phyloP scores from a whole-genome alignment of 64 coral and sea anemone species.

The Astreopora myriophthalma region DNA sequence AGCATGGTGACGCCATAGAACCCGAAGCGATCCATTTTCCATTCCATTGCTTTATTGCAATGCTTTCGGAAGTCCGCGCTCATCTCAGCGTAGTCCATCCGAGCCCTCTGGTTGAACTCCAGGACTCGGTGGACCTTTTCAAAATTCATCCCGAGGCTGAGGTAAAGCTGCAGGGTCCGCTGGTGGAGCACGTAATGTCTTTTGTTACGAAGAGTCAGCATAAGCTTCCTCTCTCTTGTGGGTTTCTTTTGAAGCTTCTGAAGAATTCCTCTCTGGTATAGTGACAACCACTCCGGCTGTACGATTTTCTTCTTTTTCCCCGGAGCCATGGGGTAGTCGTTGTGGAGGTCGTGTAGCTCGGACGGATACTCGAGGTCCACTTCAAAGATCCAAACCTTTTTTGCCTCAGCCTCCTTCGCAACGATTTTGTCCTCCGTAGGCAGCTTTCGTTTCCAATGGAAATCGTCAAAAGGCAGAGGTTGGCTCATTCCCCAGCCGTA shows the following conservation, averaged over 20 bases:
- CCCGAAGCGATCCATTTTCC: too few relatives aligned
- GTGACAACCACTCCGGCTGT: not conserved
- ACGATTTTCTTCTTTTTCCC: not conserved
- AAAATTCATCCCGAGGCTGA: not conserved
- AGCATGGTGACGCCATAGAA: too few relatives aligned
- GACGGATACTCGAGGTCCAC: not conserved
- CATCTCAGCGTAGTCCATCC: not conserved
- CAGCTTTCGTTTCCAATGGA: not conserved
- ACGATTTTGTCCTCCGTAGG: not conserved
- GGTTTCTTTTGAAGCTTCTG: not conserved
- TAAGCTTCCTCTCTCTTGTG: not conserved
- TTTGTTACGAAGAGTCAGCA: not conserved
- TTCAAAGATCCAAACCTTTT: not conserved
- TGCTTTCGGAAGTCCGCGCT: not conserved
- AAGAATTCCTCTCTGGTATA: not conserved
- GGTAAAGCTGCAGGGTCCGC: not conserved
- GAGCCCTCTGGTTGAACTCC: not conserved
- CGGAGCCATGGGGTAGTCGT: not conserved
- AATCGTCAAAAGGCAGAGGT: too few relatives aligned
- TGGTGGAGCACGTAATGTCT: not conserved
- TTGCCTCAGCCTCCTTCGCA: not conserved
- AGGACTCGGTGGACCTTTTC: not conserved
- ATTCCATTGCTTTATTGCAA: too few relatives aligned
- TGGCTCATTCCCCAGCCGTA: too few relatives aligned
- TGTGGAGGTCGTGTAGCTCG: not conserved